Base-by-base conservation (phyloP, 2,888 invertebrate genomes). In the Drosophila setosimentum region DNA sequence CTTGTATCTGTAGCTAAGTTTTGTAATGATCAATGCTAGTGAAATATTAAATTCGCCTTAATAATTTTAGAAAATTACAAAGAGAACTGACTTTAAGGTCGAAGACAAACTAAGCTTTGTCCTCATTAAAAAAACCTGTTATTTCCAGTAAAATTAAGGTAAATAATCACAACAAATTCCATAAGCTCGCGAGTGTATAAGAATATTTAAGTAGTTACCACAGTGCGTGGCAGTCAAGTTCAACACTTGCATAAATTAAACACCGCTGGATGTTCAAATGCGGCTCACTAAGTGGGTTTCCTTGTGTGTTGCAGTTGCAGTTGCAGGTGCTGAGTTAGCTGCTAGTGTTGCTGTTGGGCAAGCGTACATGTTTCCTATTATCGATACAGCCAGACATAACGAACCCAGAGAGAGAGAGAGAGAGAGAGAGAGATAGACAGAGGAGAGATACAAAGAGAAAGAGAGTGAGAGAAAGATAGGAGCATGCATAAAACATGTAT, bases 401-500 rank as follows among this genome's bases (percentile, higher is more conserved):
- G 80, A 73, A 68, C 79, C 67, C 55, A 48, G 42, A 42, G 13
- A 49, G 27, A 54, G 32, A 54, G 40, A 61, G 65, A 65, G 18
- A 11, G 33, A 27, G 27, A 33, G 10, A 1, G 16, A 27, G 6
- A 30, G 49, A 64, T 5, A 30, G 55, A 64, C n/a, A n/a, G n/a
- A n/a, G n/a, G 45, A 37, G 45, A 53, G 49, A 67, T 64, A 48
- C 10, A 42, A 11, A 45, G 21, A 45, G 35, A 40, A 11, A 33
- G 18, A 48, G 18, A 53, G 1, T 37, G 57, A 66, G 18, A 48
- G 49, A 4, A 29, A 3, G 29, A n/a, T 37, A 67, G 50, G 63
- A 60, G 69, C 74, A 89, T 85, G 90, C 90, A 89, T 87, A 86
- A 89, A 87, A 87, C 85, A 89, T 89, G 85, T 82, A 78, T 84